A percentile compares a stretch with the other conserved stretches of the same genome.
phyloP scores from a whole-genome alignment of 1,140 invertebrate genomes.

The Galleria mellonella region DNA sequence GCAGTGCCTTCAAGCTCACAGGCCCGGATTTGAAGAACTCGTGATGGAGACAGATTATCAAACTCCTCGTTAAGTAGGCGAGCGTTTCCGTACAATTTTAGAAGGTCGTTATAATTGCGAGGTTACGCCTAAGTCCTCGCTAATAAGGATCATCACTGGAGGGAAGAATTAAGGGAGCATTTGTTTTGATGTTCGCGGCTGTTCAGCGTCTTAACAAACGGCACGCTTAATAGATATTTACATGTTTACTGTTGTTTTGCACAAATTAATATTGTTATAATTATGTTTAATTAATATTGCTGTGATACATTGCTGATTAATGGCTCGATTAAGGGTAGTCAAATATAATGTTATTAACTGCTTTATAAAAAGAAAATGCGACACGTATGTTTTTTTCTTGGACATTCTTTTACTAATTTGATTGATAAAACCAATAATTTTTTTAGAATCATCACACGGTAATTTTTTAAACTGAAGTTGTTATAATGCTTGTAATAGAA shows the following conservation, averaged over 20 bases:
- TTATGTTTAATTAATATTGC: not conserved
- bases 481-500: too few species aligned
- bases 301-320: too few species aligned
- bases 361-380: too few species aligned
- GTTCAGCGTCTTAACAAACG: slow-evolving; percentile 12
- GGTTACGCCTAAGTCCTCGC: slow-evolving; percentile 61
- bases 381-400: too few species aligned
- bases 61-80: slow-evolving; percentile 48
- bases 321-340: too few species aligned
- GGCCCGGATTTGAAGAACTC: slow-evolving; percentile 34
- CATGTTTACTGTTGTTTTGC: not conserved
- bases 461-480: too few species aligned
- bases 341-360: too few species aligned
- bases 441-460: too few species aligned
- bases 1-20: slow-evolving; percentile 11
- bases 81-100: slow-evolving; percentile 35
- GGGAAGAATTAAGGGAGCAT: slow-evolving; percentile 51
- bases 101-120: slow-evolving; percentile 62
- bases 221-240: slow-evolving; percentile 9
- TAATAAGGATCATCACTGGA: slow-evolving; percentile 66
- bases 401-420: too few species aligned
- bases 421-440: too few species aligned
- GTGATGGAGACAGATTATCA: slow-evolving; percentile 56
- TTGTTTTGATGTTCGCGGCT: slow-evolving; percentile 60
- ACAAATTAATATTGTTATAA: too few species aligned